Evolutionary conservation across 2,888 invertebrate species (phyloP), one percentile per base, ranked within the genome.

Genomic region (Beris morrisii): DNA sequence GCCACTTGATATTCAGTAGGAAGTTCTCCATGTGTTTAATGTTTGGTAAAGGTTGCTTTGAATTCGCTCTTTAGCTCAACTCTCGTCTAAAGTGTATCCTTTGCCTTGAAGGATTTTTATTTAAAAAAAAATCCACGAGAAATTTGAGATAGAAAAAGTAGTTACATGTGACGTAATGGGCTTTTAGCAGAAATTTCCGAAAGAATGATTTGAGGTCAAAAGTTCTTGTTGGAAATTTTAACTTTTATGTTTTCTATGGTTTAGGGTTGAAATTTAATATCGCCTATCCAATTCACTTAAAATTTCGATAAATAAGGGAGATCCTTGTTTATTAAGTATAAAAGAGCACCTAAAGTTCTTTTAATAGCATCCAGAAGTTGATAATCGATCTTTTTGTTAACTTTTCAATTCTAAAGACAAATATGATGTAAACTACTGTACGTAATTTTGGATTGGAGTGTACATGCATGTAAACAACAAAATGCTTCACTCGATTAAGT

Each of bases 1-100:
- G 56, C 65, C 65, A 68, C 65, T 68, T 68, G 65, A 61, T 68
- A 68, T 68, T 68, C 68, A 65, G 46, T 30, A 48, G 50, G 54
- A 64, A 44, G 28, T 32, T 52, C 54, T 61, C 31, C 64, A 64
- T 64, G 54, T 53, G 54, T 64, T 64, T 53, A 64, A 64, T 44
- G 44, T 64, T 54, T 44, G 38, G 13, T 31, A 11, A 31, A n/a
- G 46, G 48, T 5, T 38, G 13, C 22, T 56, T 38, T 15, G 55
- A n/a, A 56, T 52, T 61, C 52, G 12, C 46, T 12, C 13, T 32
- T 50, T 0, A 11, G 31, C 4, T 13, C 12, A 32, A 38, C 45
- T 6, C 9, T 44, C n/a, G 7, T 45, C 32, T 43, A 13, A 38
- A 56, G 55, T 56, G 55, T 56, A 38, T 56, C 55, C 55, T 22